A percentile compares a stretch with the other conserved stretches of the same genome.
Evolutionary conservation across 2,113 vertebrate genomes (phyloP).

Genomic region (Pimephales promelas): DNA sequence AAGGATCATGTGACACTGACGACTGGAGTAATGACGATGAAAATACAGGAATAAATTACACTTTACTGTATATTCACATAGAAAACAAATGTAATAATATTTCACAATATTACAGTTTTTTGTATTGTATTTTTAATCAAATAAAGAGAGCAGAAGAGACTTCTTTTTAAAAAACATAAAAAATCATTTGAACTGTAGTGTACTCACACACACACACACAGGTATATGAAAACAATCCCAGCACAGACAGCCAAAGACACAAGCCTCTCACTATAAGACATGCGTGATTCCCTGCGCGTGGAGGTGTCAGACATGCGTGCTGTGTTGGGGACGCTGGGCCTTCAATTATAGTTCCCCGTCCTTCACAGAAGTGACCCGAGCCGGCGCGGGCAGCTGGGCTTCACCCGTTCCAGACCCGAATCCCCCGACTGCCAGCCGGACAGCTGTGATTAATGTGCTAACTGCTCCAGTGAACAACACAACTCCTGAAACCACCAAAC

Average conservation of each 20-base stretch:
- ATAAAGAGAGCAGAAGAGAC: too few species aligned
- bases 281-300: constrained; percentile 1
- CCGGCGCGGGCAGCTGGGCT: constrained; percentile 38
- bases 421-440: constrained; percentile 53
- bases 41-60: too few species aligned
- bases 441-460: constrained; percentile 81
- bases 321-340: constrained; percentile 35
- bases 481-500: constrained; percentile 70
- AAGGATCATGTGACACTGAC: too few species aligned
- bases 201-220: too few species aligned
- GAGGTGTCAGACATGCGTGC: constrained; percentile 34
- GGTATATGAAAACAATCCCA: too few species aligned
- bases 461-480: constrained; percentile 69
- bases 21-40: too few species aligned
- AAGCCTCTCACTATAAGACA: neutral
- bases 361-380: neutral
- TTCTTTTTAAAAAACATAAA: too few species aligned
- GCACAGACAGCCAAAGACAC: neutral
- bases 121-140: too few species aligned
- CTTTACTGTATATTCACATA: too few species aligned
- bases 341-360: constrained; percentile 31
- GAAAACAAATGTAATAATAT: too few species aligned
- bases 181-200: too few species aligned
- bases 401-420: neutral
- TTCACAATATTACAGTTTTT: too few species aligned